These are phyloP conservation scores for Drosophila pseudoananassae DNA, from an alignment of 1,140 invertebrate species.

Conservation along the genomic window DNA sequence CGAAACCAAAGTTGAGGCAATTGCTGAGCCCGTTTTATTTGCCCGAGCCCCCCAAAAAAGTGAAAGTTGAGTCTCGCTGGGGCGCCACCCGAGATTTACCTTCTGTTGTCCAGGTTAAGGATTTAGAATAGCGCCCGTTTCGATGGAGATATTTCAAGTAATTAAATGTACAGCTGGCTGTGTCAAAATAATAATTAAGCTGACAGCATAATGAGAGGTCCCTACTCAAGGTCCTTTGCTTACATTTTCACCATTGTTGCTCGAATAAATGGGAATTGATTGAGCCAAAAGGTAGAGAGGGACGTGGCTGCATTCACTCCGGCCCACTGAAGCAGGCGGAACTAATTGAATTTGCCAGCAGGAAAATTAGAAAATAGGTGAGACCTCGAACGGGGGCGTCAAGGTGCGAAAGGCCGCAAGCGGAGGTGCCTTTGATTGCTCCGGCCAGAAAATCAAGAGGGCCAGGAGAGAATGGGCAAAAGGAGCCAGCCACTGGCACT, in stretches of 20 bases:
- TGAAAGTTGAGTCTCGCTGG: conserved; percentile 13
- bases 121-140: conserved; percentile 9
- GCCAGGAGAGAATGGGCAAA: background rate
- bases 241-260: conserved; percentile 16
- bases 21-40: conserved; percentile 39
- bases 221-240: conserved; percentile 2
- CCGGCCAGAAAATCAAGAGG: background rate
- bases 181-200: conserved; percentile 77
- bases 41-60: conserved; percentile 21
- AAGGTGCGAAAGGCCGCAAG: conserved; percentile 35
- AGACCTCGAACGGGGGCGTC: conserved; percentile 24
- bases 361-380: conserved; percentile 46
- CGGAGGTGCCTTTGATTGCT: conserved; percentile 36
- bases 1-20: conserved; percentile 35
- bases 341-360: conserved; percentile 50
- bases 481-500: background rate
- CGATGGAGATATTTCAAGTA: conserved; percentile 62
- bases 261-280: conserved; percentile 43
- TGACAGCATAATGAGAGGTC: conserved; percentile 65
- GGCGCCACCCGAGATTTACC: conserved; percentile 1
- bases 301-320: background rate
- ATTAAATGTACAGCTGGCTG: conserved; percentile 66
- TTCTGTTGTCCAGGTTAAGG: conserved; percentile 12
- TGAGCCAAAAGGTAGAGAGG: conserved; percentile 8
- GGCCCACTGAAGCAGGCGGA: conserved; percentile 22